Conservation (phyloP, 1,140 invertebrate species). For the Orius insidiosus region DNA sequence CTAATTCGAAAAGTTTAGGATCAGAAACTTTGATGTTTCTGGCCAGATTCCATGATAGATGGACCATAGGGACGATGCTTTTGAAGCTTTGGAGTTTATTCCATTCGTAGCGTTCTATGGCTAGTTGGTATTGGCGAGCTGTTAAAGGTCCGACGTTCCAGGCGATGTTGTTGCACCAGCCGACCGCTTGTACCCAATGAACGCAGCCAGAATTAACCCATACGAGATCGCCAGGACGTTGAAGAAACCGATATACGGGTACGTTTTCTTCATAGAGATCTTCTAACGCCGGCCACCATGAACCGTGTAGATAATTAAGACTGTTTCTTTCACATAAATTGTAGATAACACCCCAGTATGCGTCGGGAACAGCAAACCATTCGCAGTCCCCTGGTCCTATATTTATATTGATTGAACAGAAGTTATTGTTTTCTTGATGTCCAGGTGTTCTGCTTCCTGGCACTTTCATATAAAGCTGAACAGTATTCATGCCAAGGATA, state of each 20-base stretch:
- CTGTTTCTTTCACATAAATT: conserved; percentile 83
- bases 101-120: conserved; percentile 97
- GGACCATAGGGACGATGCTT: conserved; percentile 96
- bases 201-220: conserved; percentile 89
- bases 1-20: conserved; percentile 67
- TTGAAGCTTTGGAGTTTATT: conserved; percentile 96
- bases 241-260: conserved; percentile 93
- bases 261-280: conserved; percentile 90
- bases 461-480: conserved; percentile 97
- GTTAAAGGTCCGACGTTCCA: conserved; percentile 99
- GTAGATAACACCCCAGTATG: conserved; percentile 93
- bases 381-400: conserved; percentile 99
- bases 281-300: conserved; percentile 97
- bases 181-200: conserved; percentile 84
- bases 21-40: conserved; percentile 92
- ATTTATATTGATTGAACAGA: conserved; percentile 99
- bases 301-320: conserved; percentile 92
- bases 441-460: conserved; percentile 87
- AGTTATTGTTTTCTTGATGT: conserved; percentile 99
- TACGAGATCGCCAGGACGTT: conserved; percentile 95
- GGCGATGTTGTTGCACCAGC: conserved; percentile 91
- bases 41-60: conserved; percentile 95
- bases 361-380: conserved; percentile 93
- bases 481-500: conserved; percentile 98
- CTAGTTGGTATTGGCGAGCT: conserved; percentile 82